Conservation (phyloP, 2,888 invertebrate genomes). For the Cotesia congregata region DNA sequence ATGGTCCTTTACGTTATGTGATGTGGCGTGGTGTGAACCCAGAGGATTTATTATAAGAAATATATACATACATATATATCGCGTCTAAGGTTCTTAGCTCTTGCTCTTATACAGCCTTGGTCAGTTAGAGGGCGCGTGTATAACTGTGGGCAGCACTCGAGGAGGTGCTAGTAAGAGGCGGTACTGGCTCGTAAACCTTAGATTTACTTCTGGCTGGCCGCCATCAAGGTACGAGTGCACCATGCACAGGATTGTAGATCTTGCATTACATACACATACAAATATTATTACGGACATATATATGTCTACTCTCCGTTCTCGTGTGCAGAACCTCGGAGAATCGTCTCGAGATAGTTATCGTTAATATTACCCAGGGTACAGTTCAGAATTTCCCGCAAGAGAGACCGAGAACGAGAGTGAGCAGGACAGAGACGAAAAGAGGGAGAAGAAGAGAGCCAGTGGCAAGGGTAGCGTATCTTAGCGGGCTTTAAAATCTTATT, state of each 20-base stretch:
- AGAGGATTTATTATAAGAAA: conserved; percentile 69
- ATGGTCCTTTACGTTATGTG: conserved; percentile 39
- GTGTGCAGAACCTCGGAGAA: conserved; percentile 50
- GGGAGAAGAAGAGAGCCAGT: conserved; percentile 21
- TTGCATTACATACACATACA: conserved; percentile 13
- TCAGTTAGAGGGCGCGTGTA: conserved; percentile 41
- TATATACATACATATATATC: conserved; percentile 41
- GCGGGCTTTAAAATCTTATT: background rate
- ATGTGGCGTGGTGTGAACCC: conserved; percentile 49
- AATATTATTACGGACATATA: conserved; percentile 48
- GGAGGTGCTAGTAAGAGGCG: conserved; percentile 71
- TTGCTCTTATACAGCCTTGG: conserved; percentile 5
- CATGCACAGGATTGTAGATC: conserved; percentile 1
- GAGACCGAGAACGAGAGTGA: conserved; percentile 22
- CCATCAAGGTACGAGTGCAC: conserved; percentile 62
- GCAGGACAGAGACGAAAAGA: background rate
- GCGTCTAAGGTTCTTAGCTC: conserved; percentile 27
- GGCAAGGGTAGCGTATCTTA: conserved; percentile 11
- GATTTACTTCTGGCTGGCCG: conserved; percentile 70
- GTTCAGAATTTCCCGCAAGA: conserved; percentile 46
- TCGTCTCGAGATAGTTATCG: conserved; percentile 67
- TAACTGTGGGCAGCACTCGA: conserved; percentile 65
- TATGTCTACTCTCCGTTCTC: conserved; percentile 13
- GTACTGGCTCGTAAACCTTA: conserved; percentile 71
- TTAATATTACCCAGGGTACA: conserved; percentile 56